A percentile compares a stretch with the other conserved stretches of the same genome.
Conservation (phyloP, 2,797 vertebrate species). For the Phoeniculus purpureus region DNA sequence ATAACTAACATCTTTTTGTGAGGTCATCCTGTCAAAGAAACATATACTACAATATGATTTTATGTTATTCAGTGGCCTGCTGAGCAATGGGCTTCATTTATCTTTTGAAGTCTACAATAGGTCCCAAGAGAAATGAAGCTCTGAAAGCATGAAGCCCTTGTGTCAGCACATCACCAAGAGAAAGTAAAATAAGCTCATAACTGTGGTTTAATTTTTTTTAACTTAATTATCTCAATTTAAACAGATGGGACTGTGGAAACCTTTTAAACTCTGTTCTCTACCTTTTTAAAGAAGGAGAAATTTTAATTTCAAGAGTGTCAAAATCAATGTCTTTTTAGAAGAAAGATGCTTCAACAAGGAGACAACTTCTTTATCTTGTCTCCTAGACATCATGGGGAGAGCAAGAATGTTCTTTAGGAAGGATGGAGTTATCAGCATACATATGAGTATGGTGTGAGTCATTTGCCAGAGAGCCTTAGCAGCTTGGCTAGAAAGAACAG, state of each 20-base stretch:
- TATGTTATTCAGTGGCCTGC: neutral
- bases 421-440: neutral
- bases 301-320: slow-evolving; percentile 35
- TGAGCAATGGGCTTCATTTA: slow-evolving; percentile 38
- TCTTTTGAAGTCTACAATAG: slow-evolving; percentile 36
- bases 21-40: slow-evolving; percentile 39
- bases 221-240: slow-evolving; percentile 32
- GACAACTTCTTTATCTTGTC: neutral
- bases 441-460: neutral
- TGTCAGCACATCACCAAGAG: neutral
- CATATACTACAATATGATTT: neutral
- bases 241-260: slow-evolving; percentile 13
- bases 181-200: slow-evolving; percentile 53
- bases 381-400: neutral
- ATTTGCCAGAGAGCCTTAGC: neutral
- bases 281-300: slow-evolving; percentile 21
- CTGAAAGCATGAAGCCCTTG: neutral
- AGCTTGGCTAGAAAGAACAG: neutral
- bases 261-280: slow-evolving; percentile 22
- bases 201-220: slow-evolving; percentile 29
- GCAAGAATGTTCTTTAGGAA: neutral
- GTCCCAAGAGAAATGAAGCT: slow-evolving; percentile 7
- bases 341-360: neutral
- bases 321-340: neutral
- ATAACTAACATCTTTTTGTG: slow-evolving; percentile 4